Percentiles rank a stretch among this genome's conserved stretches.
Conservation (phyloP, 1,140 invertebrate genomes). For the Calosoma granatense region DNA sequence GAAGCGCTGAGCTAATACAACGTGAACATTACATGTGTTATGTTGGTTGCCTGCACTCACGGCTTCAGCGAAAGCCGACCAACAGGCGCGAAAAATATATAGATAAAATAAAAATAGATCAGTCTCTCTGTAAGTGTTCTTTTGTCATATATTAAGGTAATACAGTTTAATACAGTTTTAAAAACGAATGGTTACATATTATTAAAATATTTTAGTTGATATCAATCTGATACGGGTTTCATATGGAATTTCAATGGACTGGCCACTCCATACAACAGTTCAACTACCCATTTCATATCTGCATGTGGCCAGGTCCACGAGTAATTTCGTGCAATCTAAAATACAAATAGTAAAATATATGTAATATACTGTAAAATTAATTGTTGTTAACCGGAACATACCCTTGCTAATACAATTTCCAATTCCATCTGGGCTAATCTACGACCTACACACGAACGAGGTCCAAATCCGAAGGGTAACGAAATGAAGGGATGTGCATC, state of each 20-base stretch:
- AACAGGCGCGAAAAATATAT: too few relatives aligned
- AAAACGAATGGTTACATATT: too few relatives aligned
- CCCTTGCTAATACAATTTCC: constrained; percentile 48
- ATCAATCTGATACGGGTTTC: constrained; percentile 16
- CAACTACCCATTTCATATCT: constrained; percentile 17
- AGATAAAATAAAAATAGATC: too few relatives aligned
- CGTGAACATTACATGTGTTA: too few relatives aligned
- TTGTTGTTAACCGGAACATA: constrained; percentile 11
- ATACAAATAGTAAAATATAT: constrained; percentile 17
- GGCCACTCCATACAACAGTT: constrained; percentile 18
- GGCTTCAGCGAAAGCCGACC: too few relatives aligned
- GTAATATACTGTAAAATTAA: too few relatives aligned
- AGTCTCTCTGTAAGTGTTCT: too few relatives aligned
- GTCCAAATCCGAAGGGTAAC: constrained; percentile 28
- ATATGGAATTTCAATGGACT: constrained; percentile 20
- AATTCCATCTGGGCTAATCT: constrained; percentile 63
- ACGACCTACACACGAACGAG: constrained; percentile 41
- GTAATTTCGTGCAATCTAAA: constrained; percentile 39
- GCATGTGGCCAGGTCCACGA: constrained; percentile 37
- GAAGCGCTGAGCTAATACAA: too few relatives aligned
- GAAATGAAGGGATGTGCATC: constrained; percentile 24
- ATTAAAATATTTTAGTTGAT: too few relatives aligned
- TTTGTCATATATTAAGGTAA: too few relatives aligned
- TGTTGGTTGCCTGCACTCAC: too few relatives aligned
- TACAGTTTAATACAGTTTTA: too few relatives aligned